A percentile compares a stretch with the other conserved stretches of the same genome.
These are phyloP conservation scores for Heterodera filipjevi DNA, from an alignment of 2,888 invertebrate species.

Conservation along the genomic window DNA sequence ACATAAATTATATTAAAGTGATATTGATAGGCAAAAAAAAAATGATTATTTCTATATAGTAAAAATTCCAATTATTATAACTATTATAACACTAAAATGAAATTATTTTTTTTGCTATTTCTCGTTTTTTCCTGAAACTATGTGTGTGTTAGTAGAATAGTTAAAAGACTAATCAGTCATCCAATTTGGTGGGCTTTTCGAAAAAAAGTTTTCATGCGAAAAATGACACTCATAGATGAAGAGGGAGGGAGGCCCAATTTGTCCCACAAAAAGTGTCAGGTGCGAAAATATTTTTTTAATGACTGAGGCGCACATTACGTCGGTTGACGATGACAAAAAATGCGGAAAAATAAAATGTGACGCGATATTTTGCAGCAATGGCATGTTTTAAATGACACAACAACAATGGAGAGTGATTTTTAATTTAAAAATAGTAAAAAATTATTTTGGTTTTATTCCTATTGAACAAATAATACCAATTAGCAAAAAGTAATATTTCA, in stretches of 20 bases:
- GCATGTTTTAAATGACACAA: no score
- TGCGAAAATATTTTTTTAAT: background rate
- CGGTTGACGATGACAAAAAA: background rate
- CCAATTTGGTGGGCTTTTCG: background rate
- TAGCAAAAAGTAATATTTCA: no score
- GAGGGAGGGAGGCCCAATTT: background rate
- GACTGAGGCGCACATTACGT: no score
- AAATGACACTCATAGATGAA: background rate
- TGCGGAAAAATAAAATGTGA: conserved; percentile 7
- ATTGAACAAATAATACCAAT: no score
- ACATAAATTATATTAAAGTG: no score
- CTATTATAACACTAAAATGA: no score
- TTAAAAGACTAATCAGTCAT: background rate
- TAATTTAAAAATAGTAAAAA: no score
- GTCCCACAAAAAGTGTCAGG: background rate
- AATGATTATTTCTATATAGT: no score
- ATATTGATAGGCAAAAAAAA: no score
- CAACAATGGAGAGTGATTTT: no score
- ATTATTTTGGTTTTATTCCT: no score
- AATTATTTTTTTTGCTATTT: background rate
- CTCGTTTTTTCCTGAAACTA: background rate
- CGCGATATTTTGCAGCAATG: background rate
- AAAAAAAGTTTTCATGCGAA: background rate
- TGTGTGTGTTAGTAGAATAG: background rate
- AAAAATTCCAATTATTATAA: no score